A percentile compares a stretch with the other conserved stretches of the same genome.
These are phyloP conservation scores for Endotricha flammealis DNA, from an alignment of 2,888 invertebrate species.

Conservation along the genomic window DNA sequence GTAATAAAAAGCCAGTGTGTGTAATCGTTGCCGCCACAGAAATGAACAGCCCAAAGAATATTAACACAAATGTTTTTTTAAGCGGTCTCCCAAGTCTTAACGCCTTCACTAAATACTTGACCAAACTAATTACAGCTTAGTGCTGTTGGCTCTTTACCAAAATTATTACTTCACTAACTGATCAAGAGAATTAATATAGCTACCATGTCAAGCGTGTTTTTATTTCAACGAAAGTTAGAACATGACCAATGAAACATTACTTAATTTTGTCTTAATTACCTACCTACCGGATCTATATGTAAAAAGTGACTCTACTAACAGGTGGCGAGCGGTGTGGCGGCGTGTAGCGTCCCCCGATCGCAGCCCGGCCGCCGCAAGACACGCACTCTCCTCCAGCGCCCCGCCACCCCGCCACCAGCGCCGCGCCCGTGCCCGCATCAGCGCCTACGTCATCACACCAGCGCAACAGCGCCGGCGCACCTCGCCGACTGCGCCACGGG, in stretches of 20 bases:
- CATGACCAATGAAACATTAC: too few relatives aligned
- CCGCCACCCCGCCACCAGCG: constrained; percentile 27
- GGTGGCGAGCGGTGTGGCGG: constrained; percentile 77
- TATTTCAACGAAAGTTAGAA: too few relatives aligned
- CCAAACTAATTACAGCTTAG: constrained; percentile 20
- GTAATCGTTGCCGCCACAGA: constrained; percentile 43
- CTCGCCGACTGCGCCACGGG: constrained; percentile 26
- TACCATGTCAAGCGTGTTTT: too few relatives aligned
- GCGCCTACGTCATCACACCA: constrained; percentile 29
- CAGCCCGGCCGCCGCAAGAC: constrained; percentile 30
- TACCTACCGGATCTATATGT: constrained; percentile 2
- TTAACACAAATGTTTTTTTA: constrained; percentile 46
- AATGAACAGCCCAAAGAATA: constrained; percentile 37
- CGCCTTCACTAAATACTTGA: constrained; percentile 16
- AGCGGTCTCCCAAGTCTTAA: constrained; percentile 33
- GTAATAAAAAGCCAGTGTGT: constrained; percentile 46
- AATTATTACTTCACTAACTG: not conserved
- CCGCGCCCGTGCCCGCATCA: constrained; percentile 29
- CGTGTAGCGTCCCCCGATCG: constrained; percentile 44
- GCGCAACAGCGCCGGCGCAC: constrained; percentile 24
- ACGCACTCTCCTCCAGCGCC: constrained; percentile 23
- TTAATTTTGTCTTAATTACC: too few relatives aligned
- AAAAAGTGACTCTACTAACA: constrained; percentile 21
- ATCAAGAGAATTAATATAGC: constrained; percentile 12
- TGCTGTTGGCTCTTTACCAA: not conserved